Percentiles rank a stretch among this genome's conserved stretches.
Conservation (phyloP, 2,888 invertebrate genomes). For the Siphonodentalium dalli region DNA sequence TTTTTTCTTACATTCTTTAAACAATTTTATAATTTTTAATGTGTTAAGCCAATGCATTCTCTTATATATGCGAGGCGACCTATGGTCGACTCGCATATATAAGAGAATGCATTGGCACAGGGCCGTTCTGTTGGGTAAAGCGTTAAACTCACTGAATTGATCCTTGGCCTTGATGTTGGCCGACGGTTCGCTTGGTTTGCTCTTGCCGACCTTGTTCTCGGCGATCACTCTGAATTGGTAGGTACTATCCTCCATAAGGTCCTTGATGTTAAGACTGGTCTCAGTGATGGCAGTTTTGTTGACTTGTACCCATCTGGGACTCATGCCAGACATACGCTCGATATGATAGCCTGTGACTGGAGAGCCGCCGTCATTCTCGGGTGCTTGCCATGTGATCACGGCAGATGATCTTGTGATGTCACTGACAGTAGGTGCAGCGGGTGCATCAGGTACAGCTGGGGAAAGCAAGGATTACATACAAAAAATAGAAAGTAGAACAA, state of each 20-base stretch:
- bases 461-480: too few species aligned
- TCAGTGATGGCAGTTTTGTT: slow-evolving; percentile 51
- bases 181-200: slow-evolving; percentile 69
- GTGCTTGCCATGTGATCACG: slow-evolving; percentile 64
- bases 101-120: too few species aligned
- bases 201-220: slow-evolving; percentile 81
- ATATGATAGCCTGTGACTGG: slow-evolving; percentile 61
- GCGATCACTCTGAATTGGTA: slow-evolving; percentile 63
- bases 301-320: slow-evolving; percentile 53
- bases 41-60: too few species aligned
- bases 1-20: too few species aligned
- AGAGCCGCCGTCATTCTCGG: slow-evolving; percentile 63
- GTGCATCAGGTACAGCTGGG: slow-evolving; percentile 60
- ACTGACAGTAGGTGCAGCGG: slow-evolving; percentile 50
- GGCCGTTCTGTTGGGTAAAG: too few species aligned
- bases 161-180: slow-evolving; percentile 58
- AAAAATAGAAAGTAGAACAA: too few species aligned
- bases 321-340: slow-evolving; percentile 55
- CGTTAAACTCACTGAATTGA: slow-evolving; percentile 55
- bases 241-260: slow-evolving; percentile 49
- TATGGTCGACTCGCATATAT: too few species aligned
- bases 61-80: too few species aligned
- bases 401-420: slow-evolving; percentile 53
- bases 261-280: slow-evolving; percentile 36
- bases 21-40: neutral